phyloP scores from a whole-genome alignment of 2,888 invertebrate genomes.

The Hydropsyche betteni region DNA sequence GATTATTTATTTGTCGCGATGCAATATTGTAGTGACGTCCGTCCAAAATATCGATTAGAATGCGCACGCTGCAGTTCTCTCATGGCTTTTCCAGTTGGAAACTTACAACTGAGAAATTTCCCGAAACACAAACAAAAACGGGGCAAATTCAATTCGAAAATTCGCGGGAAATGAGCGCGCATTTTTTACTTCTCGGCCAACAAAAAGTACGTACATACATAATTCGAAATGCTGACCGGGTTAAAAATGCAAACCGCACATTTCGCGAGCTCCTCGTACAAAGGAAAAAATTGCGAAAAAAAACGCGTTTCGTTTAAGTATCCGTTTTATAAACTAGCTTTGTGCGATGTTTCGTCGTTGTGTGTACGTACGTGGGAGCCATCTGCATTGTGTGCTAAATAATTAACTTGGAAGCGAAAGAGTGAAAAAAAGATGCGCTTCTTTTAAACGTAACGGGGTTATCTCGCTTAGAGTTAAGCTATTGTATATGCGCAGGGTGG shows the following conservation, averaged over 20 bases:
- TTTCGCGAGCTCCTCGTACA: neutral
- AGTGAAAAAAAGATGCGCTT: neutral
- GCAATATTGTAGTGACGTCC: no score
- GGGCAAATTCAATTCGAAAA: neutral
- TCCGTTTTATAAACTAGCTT: conserved; percentile 13
- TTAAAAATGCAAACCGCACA: conserved; percentile 17
- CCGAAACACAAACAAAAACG: neutral
- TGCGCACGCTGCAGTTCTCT: conserved; percentile 22
- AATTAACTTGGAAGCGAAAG: conserved; percentile 9
- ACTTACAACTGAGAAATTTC: neutral
- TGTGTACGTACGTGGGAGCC: neutral
- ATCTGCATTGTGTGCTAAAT: conserved; percentile 25
- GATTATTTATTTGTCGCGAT: no score
- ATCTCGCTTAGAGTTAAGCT: neutral
- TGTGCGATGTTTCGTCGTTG: neutral
- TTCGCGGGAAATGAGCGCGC: neutral
- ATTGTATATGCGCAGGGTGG: neutral
- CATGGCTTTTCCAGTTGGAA: neutral
- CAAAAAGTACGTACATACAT: neutral
- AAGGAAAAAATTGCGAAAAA: no score
- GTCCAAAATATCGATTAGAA: conserved; percentile 22
- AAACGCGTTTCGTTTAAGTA: neutral
- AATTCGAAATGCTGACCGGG: neutral
- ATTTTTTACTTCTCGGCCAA: neutral
- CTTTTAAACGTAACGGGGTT: no score